Evolutionary conservation across 2,113 vertebrate genomes (phyloP).

Genomic region (Pleuronectes platessa): DNA sequence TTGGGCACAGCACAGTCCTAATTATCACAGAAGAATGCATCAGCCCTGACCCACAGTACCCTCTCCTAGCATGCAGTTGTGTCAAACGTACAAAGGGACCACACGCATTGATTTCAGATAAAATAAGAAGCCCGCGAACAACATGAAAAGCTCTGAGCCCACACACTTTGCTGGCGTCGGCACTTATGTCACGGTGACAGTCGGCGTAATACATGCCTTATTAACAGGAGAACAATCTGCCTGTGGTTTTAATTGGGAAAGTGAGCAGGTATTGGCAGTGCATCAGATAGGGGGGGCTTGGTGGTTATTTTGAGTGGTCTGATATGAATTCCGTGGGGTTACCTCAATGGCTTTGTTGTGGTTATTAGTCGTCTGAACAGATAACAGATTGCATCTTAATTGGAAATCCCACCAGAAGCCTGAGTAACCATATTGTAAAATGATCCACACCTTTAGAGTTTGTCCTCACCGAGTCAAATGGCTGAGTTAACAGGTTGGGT

Average conservation of each 20-base stretch:
- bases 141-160: conserved; percentile 52
- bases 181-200: conserved; percentile 53
- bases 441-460: conserved; percentile 64
- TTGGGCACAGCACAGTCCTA: conserved; percentile 60
- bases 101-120: conserved; percentile 56
- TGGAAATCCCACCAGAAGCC: conserved; percentile 79
- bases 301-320: conserved; percentile 79
- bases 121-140: conserved; percentile 54
- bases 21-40: conserved; percentile 73
- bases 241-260: conserved; percentile 72
- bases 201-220: conserved; percentile 62
- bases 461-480: conserved; percentile 12
- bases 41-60: conserved; percentile 42
- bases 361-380: conserved; percentile 82
- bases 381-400: conserved; percentile 84
- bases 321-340: conserved; percentile 81
- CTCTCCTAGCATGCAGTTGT: conserved; percentile 32
- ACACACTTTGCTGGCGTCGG: conserved; percentile 48
- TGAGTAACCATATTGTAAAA: conserved; percentile 74
- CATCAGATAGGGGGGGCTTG: conserved; percentile 72
- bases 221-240: conserved; percentile 70
- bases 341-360: conserved; percentile 76
- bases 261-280: conserved; percentile 73
- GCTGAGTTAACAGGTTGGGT: conserved; percentile 23
- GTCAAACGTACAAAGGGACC: conserved; percentile 6